A percentile compares a stretch with the other conserved stretches of the same genome.
Conservation (phyloP, 92 coral and sea anemone genomes). For the Bergia puertoricense region DNA sequence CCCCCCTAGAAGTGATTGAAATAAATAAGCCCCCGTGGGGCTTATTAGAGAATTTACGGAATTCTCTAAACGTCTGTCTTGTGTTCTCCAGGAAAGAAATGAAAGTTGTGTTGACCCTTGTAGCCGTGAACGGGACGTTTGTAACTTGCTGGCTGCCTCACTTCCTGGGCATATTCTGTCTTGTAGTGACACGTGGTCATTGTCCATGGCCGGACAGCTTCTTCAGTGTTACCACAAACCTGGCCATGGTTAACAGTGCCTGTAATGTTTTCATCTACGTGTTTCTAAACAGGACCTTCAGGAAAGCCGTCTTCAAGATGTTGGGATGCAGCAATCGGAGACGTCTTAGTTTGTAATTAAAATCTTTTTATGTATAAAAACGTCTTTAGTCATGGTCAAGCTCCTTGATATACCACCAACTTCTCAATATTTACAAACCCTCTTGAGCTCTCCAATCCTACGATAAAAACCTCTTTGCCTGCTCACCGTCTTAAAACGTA, state of each 20-base stretch:
- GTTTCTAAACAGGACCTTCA: constrained; percentile 52
- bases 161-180: constrained; percentile 58
- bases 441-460: no score
- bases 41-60: no score
- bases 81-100: constrained; percentile 54
- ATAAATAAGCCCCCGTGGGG: no score
- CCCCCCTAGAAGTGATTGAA: no score
- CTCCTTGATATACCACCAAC: neutral
- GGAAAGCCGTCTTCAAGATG: constrained; percentile 45
- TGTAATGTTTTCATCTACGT: constrained; percentile 67
- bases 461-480: no score
- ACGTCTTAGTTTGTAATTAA: neutral
- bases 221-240: constrained; percentile 53
- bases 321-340: constrained; percentile 27
- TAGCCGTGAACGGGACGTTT: constrained; percentile 59
- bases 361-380: no score
- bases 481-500: no score
- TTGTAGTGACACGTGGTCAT: constrained; percentile 43
- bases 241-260: constrained; percentile 69
- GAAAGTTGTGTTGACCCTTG: constrained; percentile 54
- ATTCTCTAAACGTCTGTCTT: neutral
- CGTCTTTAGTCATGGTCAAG: neutral
- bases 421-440: no score
- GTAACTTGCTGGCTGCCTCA: constrained; percentile 63
- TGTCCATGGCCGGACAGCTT: constrained; percentile 60